Evolutionary conservation across 2,797 vertebrate genomes (phyloP), one percentile per base, ranked within the genome.

Genomic region (Sternotherus odoratus): DNA sequence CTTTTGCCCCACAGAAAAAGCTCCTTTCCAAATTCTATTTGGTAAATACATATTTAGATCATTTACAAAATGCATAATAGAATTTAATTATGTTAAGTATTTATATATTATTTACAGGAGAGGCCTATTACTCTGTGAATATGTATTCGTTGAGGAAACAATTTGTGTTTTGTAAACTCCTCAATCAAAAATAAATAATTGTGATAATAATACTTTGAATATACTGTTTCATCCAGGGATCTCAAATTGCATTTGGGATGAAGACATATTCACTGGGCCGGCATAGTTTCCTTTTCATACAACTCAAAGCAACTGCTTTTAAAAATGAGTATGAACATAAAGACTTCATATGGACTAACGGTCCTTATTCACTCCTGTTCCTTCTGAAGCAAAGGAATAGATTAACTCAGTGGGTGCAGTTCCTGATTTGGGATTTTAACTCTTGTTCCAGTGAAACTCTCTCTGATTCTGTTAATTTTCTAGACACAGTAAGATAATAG

Each of bases 41-140:
- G 80, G 92, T 94, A 96, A 97, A 87, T 93, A 93, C 49, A 72
- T 96, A 86, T 96, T 95, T 93, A 94, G 33, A 21, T 93, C 85
- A 95, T 95, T 97, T 94, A 93, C 72, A 72, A 92, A 96, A 90
- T 28, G 83, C 94, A 90, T 84, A 85, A 50, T 95, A 19, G 56
- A 92, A 92, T 92, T 79, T 88, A 95, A 93, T 90, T 84, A 51
- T 91, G 91, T 94, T 93, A 96, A 53, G 84, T 85, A 94, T 56
- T 54, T 60, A 92, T 92, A 87, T 89, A 92, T 87, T 94, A 93
- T 95, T 96, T 96, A 93, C 86, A 77, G 92, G 84, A 94, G 12
- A 87, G 78, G 83, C 91, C 50, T 86, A 92, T 95, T 92, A 91
- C 82, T 36, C 48, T 54, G 50, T 79, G 94, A 97, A 93, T 86